Evolutionary conservation across 2,113 vertebrate genomes (phyloP), one percentile per base, ranked within the genome.

Genomic region (Brachyistius frenatus): DNA sequence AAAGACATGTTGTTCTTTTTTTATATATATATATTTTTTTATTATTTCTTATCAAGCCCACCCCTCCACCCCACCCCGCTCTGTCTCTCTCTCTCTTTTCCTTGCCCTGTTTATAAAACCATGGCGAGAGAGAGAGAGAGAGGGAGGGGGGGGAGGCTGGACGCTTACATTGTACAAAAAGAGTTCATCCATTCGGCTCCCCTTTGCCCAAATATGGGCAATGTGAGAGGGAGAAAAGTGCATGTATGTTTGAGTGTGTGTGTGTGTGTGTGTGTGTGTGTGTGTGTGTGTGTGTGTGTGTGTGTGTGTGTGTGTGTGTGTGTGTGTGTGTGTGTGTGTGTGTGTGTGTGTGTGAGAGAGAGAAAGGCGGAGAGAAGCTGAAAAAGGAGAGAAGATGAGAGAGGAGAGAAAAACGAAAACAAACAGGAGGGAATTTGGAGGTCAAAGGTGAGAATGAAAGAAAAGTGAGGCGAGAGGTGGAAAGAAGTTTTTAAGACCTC

Each of bases 131-230:
- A 62, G 31, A 57, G 33, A 73, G 56, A 69, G 35, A 13, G 33
- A 58, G 63, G 2, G 16, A 15, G 44, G n/a, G 65, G 23, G 6
- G 4, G 60, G 31, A 37, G 31, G 23, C 83, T 2, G 30, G 65
- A 85, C 72, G 61, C 73, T 91, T 70, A 78, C 68, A 71, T 67
- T 78, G 67, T 84, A 65, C 76, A 81, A 72, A 83, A 49, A 76
- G 81, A 85, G 83, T 85, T 90, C 90, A 91, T 81, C 69, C 39
- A 66, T 75, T 23, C 76, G 16, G 84, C 89, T 92, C 73, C 54
- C 73, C 75, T 73, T 81, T 93, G 90, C 79, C 93, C 90, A 92
- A 88, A 93, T 92, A 93, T 49, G 92, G 92, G 84, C 86, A 92
- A 86, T 41, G 65, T 60, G 63, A 55, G 69, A 84, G 81, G 71